Evolutionary conservation across 2,113 vertebrate genomes (phyloP).

Genomic region (Paramisgurnus dabryanus): DNA sequence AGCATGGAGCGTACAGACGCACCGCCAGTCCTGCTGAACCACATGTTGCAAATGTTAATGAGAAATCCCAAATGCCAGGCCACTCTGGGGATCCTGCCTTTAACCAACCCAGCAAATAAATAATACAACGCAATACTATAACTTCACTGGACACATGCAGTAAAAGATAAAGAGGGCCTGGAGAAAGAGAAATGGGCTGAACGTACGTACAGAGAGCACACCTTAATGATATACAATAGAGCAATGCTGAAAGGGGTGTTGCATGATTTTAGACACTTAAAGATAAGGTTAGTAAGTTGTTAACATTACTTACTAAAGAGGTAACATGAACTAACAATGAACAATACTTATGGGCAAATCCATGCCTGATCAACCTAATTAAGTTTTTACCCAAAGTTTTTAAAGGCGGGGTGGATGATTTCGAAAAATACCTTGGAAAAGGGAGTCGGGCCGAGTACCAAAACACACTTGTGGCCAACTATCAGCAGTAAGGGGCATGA

Average conservation of each 20-base stretch:
- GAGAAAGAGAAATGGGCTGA: neutral
- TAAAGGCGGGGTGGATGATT: too few relatives aligned
- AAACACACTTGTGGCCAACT: too few relatives aligned
- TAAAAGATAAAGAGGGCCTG: constrained; percentile 31
- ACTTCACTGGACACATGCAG: constrained; percentile 48
- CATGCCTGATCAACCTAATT: too few relatives aligned
- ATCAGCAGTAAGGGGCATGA: too few relatives aligned
- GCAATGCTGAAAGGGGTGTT: neutral
- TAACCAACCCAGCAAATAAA: constrained; percentile 66
- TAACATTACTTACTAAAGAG: too few relatives aligned
- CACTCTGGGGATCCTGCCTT: constrained; percentile 57
- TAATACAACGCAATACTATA: constrained; percentile 55
- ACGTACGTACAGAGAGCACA: neutral
- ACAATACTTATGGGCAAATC: too few relatives aligned
- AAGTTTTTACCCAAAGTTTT: too few relatives aligned
- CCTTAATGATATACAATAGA: neutral
- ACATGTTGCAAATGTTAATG: constrained; percentile 72
- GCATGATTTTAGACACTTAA: too few relatives aligned
- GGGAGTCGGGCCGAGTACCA: too few relatives aligned
- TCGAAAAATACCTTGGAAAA: too few relatives aligned
- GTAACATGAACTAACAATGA: too few relatives aligned
- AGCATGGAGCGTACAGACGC: constrained; percentile 45
- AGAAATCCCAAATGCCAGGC: constrained; percentile 68
- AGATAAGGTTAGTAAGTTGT: too few relatives aligned
- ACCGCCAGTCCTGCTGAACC: constrained; percentile 65